Evolutionary conservation across 2,113 vertebrate species (phyloP), one percentile per base, ranked within the genome.

Genomic region (Lathamus discolor): DNA sequence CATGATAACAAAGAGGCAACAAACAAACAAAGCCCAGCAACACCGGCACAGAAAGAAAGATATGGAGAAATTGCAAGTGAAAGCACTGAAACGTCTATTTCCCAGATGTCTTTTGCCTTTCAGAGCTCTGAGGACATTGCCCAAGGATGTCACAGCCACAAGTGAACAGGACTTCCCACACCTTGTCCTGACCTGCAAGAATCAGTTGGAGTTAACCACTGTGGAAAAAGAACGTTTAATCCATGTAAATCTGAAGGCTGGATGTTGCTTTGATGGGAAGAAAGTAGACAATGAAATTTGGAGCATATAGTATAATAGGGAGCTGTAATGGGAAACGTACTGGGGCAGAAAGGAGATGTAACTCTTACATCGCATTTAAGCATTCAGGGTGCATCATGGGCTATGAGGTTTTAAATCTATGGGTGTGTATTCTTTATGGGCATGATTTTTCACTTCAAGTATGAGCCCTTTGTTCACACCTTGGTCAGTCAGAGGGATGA

Each of bases 401-500:
- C 72, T 77, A 29, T 1, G 2, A 90, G 35, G 25, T 28, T 85
- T 91, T 80, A 66, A 90, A 80, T 75, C 44, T 0, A 1, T 69
- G 61, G 88, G 86, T 74, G 83, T 94, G 59, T 67, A 70, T 67
- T 35, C 8, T 92, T 95, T 77, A 74, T 52, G 7, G 82, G 24
- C 35, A 69, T 96, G 89, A 95, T 88, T 91, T 78, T 86, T 44
- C 22, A 25, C 44, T 75, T 91, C 77, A 75, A 66, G 77, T 35
- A 86, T 62, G 73, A 93, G 28, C 19, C 52, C 39, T 94, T 90
- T 92, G 35, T 91, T 88, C 90, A 91, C 22, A 82, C 35, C 39
- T 96, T 93, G 88, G 92, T 94, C 93, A 92, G 69, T 88, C 69
- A 88, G 15, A 7, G n/a, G 44, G 84, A 92, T 95, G 76, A 93